Evolutionary conservation across 1,140 invertebrate species (phyloP), one percentile per base, ranked within the genome.

Genomic region (Drosophila orena): DNA sequence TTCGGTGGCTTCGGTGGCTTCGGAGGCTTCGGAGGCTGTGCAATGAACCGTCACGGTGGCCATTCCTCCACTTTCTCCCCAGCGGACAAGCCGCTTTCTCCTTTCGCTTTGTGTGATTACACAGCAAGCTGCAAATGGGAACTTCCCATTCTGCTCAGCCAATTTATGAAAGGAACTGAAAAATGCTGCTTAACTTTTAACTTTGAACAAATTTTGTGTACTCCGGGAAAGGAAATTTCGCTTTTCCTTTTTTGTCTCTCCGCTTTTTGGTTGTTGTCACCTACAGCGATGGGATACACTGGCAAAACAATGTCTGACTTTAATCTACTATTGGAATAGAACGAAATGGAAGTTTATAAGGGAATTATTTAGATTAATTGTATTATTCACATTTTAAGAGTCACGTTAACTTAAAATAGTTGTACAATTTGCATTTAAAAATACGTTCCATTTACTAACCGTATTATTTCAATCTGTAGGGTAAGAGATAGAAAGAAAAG

Each of bases 161-260:
- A 72, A 72, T 72, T 72, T 72, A 72, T 72, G 66, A 72, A 72
- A 72, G 66, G 46, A 72, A 72, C 55, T 38, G 69, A 55, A 74
- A 75, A 75, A 66, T 75, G 24, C 46, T 58, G 53, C 60, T 66
- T 75, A 75, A 75, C 72, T 75, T 75, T 75, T 75, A 76, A 53
- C 72, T 75, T 75, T 75, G 72, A 75, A 75, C 69, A 74, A 74
- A 64, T 75, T 76, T 58, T 35, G 71, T 66, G 46, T 75, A 46
- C 54, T 70, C 50, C 17, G 24, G 38, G 68, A 70, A 71, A 71
- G 52, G 68, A 71, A 71, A 71, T 71, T 70, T 71, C 42, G 11
- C 37, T 70, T 71, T 70, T 71, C 52, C 68, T 35, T 62, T 55
- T 30, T 56, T 46, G 44, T 50, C 24, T 47, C 35, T 54, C 14